These are phyloP conservation scores for Nomia melanderi DNA, from an alignment of 1,140 invertebrate species.

Conservation along the genomic window DNA sequence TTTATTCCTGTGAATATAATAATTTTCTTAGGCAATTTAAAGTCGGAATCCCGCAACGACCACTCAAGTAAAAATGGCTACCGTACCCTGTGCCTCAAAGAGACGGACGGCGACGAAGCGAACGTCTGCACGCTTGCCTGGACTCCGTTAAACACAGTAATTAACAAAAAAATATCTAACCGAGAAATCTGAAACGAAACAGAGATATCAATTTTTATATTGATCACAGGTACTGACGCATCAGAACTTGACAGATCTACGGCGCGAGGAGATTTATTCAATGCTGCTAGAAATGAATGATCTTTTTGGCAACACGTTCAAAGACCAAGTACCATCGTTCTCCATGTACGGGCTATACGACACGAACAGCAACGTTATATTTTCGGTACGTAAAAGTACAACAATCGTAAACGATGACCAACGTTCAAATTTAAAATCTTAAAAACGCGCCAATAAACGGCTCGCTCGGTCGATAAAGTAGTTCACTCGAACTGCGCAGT, in stretches of 20 bases:
- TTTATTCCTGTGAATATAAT: too few relatives aligned
- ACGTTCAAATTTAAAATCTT: not conserved
- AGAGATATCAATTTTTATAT: slow-evolving; percentile 8
- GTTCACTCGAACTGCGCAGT: not conserved
- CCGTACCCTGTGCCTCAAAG: slow-evolving; percentile 81
- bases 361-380: slow-evolving; percentile 83
- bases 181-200: slow-evolving; percentile 56
- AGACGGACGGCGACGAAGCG: slow-evolving; percentile 68
- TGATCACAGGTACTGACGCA: slow-evolving; percentile 82
- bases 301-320: slow-evolving; percentile 85
- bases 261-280: slow-evolving; percentile 84
- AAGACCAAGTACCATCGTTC: slow-evolving; percentile 83
- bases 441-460: too few relatives aligned
- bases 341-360: slow-evolving; percentile 86
- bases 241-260: slow-evolving; percentile 80
- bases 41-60: not conserved
- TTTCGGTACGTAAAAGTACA: slow-evolving; percentile 81
- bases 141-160: slow-evolving; percentile 81
- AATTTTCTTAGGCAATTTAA: slow-evolving; percentile 26
- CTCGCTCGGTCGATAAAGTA: too few relatives aligned
- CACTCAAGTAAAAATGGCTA: slow-evolving; percentile 45
- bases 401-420: not conserved
- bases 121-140: slow-evolving; percentile 86
- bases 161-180: not conserved
- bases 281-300: slow-evolving; percentile 85